phyloP scores from a whole-genome alignment of 2,888 invertebrate genomes.

The Andrena trimmerana region DNA sequence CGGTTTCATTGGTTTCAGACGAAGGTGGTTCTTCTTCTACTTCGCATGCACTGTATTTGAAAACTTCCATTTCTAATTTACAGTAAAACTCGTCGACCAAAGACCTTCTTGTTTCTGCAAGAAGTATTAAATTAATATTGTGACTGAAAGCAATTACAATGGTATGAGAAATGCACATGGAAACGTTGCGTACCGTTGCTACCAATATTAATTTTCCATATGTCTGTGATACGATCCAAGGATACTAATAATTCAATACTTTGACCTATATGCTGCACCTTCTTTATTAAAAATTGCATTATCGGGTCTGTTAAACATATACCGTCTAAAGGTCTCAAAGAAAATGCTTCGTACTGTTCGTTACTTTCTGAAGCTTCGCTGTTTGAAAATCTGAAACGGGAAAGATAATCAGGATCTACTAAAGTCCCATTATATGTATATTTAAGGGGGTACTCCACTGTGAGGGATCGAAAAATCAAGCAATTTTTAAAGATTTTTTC shows the following conservation, averaged over 20 bases:
- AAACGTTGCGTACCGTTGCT: slow-evolving; percentile 53
- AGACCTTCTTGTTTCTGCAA: slow-evolving; percentile 75
- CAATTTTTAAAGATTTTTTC: too few relatives aligned
- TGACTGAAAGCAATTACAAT: background rate
- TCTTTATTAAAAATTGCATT: slow-evolving; percentile 79
- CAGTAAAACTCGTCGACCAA: slow-evolving; percentile 78
- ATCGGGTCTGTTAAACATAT: slow-evolving; percentile 79
- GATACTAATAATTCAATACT: slow-evolving; percentile 83
- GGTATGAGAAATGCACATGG: background rate
- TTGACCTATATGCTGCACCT: slow-evolving; percentile 82
- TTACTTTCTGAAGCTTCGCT: slow-evolving; percentile 65
- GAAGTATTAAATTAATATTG: slow-evolving; percentile 16
- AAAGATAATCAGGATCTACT: slow-evolving; percentile 10
- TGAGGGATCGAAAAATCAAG: too few relatives aligned
- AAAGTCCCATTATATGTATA: background rate
- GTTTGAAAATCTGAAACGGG: slow-evolving; percentile 64
- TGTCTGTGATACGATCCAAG: slow-evolving; percentile 81
- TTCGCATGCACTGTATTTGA: slow-evolving; percentile 69
- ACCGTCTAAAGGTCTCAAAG: slow-evolving; percentile 71
- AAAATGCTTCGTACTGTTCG: slow-evolving; percentile 75
- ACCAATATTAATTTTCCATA: slow-evolving; percentile 79
- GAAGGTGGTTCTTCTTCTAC: slow-evolving; percentile 55
- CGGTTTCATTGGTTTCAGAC: slow-evolving; percentile 28
- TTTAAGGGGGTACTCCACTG: too few relatives aligned
- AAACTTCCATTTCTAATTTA: slow-evolving; percentile 76